These are phyloP conservation scores for Pluvialis apricaria DNA, from an alignment of 2,113 vertebrate genomes.

Conservation along the genomic window DNA sequence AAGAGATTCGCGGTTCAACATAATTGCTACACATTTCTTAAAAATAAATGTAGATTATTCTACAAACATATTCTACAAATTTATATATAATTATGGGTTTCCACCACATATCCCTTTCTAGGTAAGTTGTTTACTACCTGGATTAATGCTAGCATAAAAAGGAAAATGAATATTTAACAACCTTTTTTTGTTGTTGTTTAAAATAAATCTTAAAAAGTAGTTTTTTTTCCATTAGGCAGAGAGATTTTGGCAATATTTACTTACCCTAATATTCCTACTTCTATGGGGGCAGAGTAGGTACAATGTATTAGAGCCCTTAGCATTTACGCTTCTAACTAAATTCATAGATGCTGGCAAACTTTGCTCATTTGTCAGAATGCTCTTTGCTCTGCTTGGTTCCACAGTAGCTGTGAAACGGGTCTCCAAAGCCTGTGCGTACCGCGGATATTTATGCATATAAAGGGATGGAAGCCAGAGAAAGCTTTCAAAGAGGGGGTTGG, in stretches of 20 bases:
- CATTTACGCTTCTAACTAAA: neutral
- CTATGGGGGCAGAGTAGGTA: neutral
- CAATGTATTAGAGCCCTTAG: neutral
- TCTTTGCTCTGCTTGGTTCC: neutral
- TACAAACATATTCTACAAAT: neutral
- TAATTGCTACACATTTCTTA: neutral
- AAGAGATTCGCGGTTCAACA: neutral
- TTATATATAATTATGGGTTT: neutral
- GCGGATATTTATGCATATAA: neutral
- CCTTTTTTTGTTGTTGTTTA: neutral
- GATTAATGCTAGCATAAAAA: neutral
- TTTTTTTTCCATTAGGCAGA: neutral
- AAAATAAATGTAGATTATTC: neutral
- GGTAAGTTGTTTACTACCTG: neutral
- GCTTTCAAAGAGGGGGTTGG: neutral
- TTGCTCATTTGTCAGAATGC: neutral
- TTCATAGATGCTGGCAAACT: neutral
- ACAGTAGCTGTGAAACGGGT: neutral
- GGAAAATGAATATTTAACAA: neutral
- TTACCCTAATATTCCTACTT: neutral
- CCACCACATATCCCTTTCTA: neutral
- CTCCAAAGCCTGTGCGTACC: neutral
- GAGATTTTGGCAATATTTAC: neutral
- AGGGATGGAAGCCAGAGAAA: neutral
- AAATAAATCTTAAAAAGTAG: neutral